A percentile compares a stretch with the other conserved stretches of the same genome.
Evolutionary conservation across 2,113 vertebrate genomes (phyloP).

Genomic region (Aspiorhynchus laticeps): DNA sequence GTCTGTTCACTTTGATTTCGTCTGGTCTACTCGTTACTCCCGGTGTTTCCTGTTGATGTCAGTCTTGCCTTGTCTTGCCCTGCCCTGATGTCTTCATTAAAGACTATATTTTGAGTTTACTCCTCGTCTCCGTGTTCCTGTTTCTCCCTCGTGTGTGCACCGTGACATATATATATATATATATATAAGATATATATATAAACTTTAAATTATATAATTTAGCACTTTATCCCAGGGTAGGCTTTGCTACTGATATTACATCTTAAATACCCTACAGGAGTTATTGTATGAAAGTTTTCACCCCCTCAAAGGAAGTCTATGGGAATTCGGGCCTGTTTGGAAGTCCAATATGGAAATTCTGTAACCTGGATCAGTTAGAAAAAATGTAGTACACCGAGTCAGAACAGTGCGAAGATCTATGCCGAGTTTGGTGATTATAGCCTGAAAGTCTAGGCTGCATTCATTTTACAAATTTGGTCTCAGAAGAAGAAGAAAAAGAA

Average conservation of each 20-base stretch:
- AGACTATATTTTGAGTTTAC: too few species aligned
- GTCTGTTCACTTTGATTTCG: too few species aligned
- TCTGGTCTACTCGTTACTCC: too few species aligned
- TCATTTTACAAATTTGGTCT: not conserved
- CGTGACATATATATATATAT: too few species aligned
- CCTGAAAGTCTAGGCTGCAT: not conserved
- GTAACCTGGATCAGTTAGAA: not conserved
- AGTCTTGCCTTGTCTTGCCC: too few species aligned
- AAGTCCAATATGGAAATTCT: not conserved
- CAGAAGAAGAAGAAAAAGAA: not conserved
- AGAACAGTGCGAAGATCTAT: too few species aligned
- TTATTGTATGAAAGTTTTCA: not conserved
- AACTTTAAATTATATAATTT: not conserved
- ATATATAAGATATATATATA: too few species aligned
- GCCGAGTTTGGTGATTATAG: not conserved
- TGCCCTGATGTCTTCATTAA: too few species aligned
- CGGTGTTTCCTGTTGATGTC: too few species aligned
- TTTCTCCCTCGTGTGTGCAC: too few species aligned
- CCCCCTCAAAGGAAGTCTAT: not conserved
- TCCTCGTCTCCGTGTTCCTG: too few species aligned
- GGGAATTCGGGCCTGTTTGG: not conserved
- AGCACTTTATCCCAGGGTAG: not conserved
- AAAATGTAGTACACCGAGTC: not conserved
- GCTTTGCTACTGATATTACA: not conserved
- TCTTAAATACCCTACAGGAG: not conserved